Evolutionary conservation across 2,888 invertebrate species (phyloP).

Genomic region (Pegoplata infirma): DNA sequence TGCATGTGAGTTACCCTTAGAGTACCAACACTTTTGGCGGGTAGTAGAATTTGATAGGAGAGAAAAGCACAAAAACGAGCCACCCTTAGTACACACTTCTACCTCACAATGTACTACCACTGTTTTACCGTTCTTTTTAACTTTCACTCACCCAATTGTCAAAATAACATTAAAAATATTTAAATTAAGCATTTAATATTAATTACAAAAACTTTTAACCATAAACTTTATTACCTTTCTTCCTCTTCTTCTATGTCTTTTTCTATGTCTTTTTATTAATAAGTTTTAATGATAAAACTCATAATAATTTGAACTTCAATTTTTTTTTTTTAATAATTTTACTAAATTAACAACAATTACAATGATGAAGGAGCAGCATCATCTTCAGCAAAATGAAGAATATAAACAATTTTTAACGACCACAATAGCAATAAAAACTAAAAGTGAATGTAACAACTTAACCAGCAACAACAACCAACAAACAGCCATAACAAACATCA

Average conservation of each 20-base stretch:
- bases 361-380: neutral
- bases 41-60: no score
- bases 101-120: no score
- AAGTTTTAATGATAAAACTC: constrained; percentile 31
- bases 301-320: constrained; percentile 25
- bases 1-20: no score
- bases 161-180: no score
- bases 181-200: constrained; percentile 29
- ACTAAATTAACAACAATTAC: constrained; percentile 23
- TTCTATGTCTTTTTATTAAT: neutral
- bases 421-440: constrained; percentile 49
- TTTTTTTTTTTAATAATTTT: constrained; percentile 48
- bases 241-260: constrained; percentile 4
- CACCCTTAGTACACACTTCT: no score
- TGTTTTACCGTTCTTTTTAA: no score
- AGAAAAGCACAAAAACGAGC: no score
- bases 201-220: constrained; percentile 33
- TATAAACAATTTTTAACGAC: constrained; percentile 4
- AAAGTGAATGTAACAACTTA: constrained; percentile 4
- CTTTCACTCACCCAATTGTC: no score
- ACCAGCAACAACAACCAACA: constrained; percentile 1
- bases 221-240: constrained; percentile 26
- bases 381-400: neutral
- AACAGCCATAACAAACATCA: neutral
- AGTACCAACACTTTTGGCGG: no score